These are phyloP conservation scores for Neogale vison DNA, from an alignment of 2,113 vertebrate species.

Conservation along the genomic window DNA sequence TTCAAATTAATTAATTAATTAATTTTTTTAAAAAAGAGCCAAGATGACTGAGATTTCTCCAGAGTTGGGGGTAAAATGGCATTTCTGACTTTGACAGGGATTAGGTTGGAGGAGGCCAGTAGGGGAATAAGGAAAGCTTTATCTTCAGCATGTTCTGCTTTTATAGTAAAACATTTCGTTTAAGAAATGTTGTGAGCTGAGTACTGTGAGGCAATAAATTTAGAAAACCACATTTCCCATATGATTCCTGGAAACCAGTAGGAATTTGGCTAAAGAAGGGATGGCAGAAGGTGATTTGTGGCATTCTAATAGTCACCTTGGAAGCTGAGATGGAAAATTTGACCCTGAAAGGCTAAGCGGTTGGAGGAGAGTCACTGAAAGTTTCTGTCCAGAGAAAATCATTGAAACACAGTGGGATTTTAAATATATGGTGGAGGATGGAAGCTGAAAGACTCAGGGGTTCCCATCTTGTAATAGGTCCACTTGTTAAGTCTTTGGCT, in stretches of 20 bases:
- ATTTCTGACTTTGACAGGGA: conserved; percentile 36
- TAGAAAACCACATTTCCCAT: conserved; percentile 38
- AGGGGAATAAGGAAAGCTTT: background rate
- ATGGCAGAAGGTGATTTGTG: conserved; percentile 57
- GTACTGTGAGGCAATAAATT: conserved; percentile 46
- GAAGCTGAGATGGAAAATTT: conserved; percentile 63
- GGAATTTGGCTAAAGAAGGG: conserved; percentile 53
- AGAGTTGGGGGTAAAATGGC: conserved; percentile 39
- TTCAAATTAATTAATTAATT: too few species aligned
- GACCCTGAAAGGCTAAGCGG: conserved; percentile 23
- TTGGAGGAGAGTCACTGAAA: conserved; percentile 24
- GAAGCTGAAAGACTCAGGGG: background rate
- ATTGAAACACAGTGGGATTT: conserved; percentile 26
- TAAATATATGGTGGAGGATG: background rate
- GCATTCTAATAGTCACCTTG: background rate
- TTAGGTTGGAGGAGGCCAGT: background rate
- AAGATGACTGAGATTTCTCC: conserved; percentile 56
- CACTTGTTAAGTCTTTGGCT: conserved; percentile 16
- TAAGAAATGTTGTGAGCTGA: conserved; percentile 34
- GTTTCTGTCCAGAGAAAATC: conserved; percentile 51
- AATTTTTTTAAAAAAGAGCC: background rate
- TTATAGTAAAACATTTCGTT: conserved; percentile 39
- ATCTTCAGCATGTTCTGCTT: conserved; percentile 49
- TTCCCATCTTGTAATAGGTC: background rate
- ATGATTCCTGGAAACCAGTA: conserved; percentile 61